Base-by-base conservation (phyloP, 2,888 invertebrate species). In the Ormyrus rosae region DNA sequence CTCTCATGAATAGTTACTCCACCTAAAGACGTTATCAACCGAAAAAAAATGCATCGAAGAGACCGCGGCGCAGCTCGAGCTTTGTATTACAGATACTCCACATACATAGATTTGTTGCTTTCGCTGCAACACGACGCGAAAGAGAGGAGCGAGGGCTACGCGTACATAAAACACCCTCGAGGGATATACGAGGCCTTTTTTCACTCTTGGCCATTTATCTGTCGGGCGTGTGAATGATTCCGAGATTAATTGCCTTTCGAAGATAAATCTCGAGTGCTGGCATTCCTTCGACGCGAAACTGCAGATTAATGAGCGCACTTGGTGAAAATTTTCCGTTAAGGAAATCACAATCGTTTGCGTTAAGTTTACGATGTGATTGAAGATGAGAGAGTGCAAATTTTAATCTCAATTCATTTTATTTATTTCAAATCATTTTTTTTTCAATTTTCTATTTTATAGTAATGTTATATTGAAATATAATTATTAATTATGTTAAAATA, bases 141-240 rank as follows among this genome's bases (percentile, higher is more conserved):
- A 69, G 7, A 56, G 5, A 46, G 7, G 13, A 48, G n/a, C n/a
- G 48, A 48, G n/a, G 19, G 61, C 48, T 50, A 5, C 19, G 7
- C 19, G 19, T 19, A 13, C 19, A 19, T 19, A 19, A 19, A 19
- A 19, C 19, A 19, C 19, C 61, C 61, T 34, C 72, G 5, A 34
- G 10, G 51, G 34, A n/a, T 46, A n/a, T 46, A 19, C 19, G 19
- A 19, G 19, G 19, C 19, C 19, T 8, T 45, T 53, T 53, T 72
- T 72, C 74, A 75, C 74, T 50, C 75, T 60, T 53, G 68, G 19
- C 50, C 11, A 50, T 60, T 75, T 75, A 61, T 75, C 75, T 67
- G 19, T 11, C 7, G 46, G 34, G 51, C 60, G 75, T 75, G 75
- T 75, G 75, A 75, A 75, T 55, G 64, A 75, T 68, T 51, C 10